Percentiles rank a stretch among this genome's conserved stretches.
Conservation (phyloP, 2,113 vertebrate genomes). For the Pseudorhombus dupliciocellatus region DNA sequence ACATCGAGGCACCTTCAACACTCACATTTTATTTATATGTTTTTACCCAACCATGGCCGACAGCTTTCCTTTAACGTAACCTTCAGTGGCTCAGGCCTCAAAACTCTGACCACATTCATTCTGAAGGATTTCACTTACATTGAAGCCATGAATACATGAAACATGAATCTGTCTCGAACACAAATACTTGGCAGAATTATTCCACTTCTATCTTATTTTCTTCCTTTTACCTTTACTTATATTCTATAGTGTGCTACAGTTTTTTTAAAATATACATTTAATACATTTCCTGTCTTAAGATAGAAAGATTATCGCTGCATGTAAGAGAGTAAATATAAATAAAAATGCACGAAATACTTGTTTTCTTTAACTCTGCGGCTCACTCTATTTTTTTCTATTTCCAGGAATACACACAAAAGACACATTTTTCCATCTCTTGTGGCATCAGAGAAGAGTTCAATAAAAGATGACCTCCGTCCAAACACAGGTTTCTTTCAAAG, state of each 20-base stretch:
- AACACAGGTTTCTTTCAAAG: constrained; percentile 43
- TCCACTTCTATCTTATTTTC: too few species aligned
- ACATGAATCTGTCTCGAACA: too few species aligned
- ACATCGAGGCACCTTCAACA: constrained; percentile 9
- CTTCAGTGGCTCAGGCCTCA: neutral
- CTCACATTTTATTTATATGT: neutral
- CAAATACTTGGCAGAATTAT: too few species aligned
- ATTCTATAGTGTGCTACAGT: too few species aligned
- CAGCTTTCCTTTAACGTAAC: constrained; percentile 4
- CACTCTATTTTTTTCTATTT: constrained; percentile 14
- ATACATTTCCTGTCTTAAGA: too few species aligned
- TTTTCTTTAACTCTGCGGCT: constrained; percentile 19
- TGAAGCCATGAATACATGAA: neutral
- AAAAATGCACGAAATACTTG: constrained; percentile 19
- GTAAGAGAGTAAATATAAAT: constrained; percentile 12
- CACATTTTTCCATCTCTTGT: constrained; percentile 21
- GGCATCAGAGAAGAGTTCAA: constrained; percentile 33
- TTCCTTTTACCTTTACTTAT: too few species aligned
- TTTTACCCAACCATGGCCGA: neutral
- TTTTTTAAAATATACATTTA: too few species aligned
- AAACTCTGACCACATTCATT: neutral
- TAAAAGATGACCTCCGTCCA: constrained; percentile 58
- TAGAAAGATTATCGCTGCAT: too few species aligned
- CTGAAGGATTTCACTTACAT: neutral
- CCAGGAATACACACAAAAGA: neutral